Evolutionary conservation across 2,113 vertebrate species (phyloP).

Genomic region (Pseudonaja textilis): DNA sequence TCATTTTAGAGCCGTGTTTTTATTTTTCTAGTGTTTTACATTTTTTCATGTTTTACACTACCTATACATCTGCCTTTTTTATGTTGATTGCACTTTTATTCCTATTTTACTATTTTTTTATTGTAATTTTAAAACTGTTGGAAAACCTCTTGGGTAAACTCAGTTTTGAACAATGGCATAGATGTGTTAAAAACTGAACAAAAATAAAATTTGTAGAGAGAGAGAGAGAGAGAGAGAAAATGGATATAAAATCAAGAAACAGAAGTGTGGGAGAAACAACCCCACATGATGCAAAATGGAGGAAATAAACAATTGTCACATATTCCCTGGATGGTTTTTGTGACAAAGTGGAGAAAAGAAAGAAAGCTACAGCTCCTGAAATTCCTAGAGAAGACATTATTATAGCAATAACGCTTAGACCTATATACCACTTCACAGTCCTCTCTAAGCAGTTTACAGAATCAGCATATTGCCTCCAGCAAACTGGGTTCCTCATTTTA

Average conservation of each 20-base stretch:
- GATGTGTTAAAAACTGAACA: neutral
- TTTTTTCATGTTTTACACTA: neutral
- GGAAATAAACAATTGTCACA: neutral
- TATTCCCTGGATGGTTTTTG: neutral
- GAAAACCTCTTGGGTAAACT: neutral
- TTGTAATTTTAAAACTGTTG: neutral
- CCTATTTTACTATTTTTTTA: neutral
- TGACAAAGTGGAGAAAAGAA: neutral
- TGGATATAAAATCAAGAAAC: neutral
- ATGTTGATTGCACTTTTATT: neutral
- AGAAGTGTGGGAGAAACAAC: neutral
- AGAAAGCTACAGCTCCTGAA: neutral
- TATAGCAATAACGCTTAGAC: neutral
- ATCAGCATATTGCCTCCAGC: too few relatives aligned
- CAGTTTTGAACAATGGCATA: neutral
- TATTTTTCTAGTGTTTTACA: neutral
- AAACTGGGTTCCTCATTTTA: too few relatives aligned
- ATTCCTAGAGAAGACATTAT: neutral
- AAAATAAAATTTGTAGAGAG: neutral
- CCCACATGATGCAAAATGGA: neutral
- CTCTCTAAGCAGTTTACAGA: too few relatives aligned
- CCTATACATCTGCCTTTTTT: neutral
- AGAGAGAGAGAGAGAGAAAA: neutral
- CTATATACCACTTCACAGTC: too few relatives aligned
- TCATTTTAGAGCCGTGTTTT: neutral